Conservation (phyloP, 2,888 invertebrate species). For the Lasioglossum marginatum region DNA sequence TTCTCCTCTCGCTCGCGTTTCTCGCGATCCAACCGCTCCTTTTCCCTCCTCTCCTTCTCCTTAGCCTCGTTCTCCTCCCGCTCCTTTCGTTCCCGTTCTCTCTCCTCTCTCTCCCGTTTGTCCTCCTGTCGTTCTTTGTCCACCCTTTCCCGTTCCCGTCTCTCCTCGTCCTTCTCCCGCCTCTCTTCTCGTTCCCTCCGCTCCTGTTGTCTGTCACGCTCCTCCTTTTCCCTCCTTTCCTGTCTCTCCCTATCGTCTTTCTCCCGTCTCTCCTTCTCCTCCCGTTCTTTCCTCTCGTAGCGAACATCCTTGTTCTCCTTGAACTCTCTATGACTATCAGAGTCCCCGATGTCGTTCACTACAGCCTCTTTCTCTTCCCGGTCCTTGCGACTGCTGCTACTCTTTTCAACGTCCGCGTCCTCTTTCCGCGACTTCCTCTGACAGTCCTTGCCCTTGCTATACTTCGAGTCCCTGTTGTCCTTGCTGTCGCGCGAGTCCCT, state of each 20-base stretch:
- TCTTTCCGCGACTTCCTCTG: constrained; percentile 80
- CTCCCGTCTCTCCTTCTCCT: constrained; percentile 75
- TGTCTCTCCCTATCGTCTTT: constrained; percentile 76
- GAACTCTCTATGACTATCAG: constrained; percentile 69
- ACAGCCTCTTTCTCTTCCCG: constrained; percentile 70
- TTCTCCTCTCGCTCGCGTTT: constrained; percentile 75
- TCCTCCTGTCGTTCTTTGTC: constrained; percentile 81
- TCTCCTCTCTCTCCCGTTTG: constrained; percentile 80
- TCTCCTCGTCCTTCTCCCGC: constrained; percentile 78
- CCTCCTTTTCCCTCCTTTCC: constrained; percentile 77
- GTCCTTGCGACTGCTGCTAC: constrained; percentile 75
- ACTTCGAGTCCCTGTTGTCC: constrained; percentile 80
- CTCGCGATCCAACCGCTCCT: constrained; percentile 77
- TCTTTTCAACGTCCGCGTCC: constrained; percentile 74
- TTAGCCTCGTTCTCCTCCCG: constrained; percentile 78
- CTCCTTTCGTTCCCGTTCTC: constrained; percentile 77
- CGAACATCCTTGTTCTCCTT: constrained; percentile 75
- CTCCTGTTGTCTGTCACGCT: constrained; percentile 75
- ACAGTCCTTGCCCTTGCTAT: constrained; percentile 80
- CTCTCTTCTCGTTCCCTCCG: constrained; percentile 78
- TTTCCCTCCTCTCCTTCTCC: constrained; percentile 81
- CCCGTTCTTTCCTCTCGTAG: constrained; percentile 76
- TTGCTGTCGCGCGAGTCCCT: constrained; percentile 80
- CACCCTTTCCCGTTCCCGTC: constrained; percentile 80
- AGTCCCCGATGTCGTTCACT: constrained; percentile 62